phyloP scores from a whole-genome alignment of 2,888 invertebrate species.

The Apotomis betuletana region DNA sequence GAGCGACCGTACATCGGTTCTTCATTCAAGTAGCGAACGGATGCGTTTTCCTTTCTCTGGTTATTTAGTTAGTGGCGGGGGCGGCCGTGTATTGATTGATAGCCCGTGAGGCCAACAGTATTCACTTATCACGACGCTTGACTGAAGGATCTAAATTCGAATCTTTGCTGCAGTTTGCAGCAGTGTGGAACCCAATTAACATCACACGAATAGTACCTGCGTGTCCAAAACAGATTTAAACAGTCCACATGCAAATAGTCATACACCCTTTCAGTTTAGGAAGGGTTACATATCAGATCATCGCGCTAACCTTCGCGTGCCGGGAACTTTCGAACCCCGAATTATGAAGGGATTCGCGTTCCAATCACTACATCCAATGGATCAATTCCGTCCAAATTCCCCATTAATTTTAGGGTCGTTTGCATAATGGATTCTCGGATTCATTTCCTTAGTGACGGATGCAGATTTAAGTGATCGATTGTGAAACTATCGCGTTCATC shows the following conservation, averaged over 20 bases:
- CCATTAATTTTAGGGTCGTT: constrained; percentile 50
- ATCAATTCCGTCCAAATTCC: constrained; percentile 44
- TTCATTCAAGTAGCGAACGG: constrained; percentile 58
- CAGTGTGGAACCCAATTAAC: constrained; percentile 63
- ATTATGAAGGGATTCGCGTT: constrained; percentile 64
- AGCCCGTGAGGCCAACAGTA: constrained; percentile 52
- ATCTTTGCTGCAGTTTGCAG: constrained; percentile 18
- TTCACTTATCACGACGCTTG: constrained; percentile 27
- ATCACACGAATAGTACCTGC: constrained; percentile 47
- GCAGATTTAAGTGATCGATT: constrained; percentile 45
- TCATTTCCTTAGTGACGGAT: constrained; percentile 50
- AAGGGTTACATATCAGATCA: constrained; percentile 55
- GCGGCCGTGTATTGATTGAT: constrained; percentile 67
- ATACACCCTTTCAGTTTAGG: background rate
- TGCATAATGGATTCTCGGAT: constrained; percentile 56
- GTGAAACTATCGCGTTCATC: constrained; percentile 34
- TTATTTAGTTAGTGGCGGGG: constrained; percentile 64
- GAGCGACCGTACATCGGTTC: constrained; percentile 46
- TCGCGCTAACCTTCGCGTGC: constrained; percentile 61
- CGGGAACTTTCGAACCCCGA: constrained; percentile 50
- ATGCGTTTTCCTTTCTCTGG: constrained; percentile 65
- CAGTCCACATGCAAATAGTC: background rate
- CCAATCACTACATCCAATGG: constrained; percentile 63
- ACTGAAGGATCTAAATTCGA: constrained; percentile 30
- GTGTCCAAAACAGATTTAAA: constrained; percentile 36